A percentile compares a stretch with the other conserved stretches of the same genome.
These are phyloP conservation scores for Grallaria varia DNA, from an alignment of 2,113 vertebrate genomes.

Conservation along the genomic window DNA sequence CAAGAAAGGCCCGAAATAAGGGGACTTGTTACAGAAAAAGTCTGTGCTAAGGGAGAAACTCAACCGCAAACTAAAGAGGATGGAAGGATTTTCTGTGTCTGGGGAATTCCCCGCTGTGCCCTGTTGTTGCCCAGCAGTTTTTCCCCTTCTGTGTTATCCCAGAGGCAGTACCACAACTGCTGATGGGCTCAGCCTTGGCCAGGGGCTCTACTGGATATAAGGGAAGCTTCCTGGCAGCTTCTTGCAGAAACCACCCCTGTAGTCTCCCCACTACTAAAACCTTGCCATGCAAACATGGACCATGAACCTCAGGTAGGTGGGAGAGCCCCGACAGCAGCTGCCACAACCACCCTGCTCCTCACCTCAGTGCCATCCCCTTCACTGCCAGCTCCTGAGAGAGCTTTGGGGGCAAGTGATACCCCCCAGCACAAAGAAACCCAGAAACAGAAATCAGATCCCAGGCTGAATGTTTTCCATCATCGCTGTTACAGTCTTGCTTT, in stretches of 20 bases:
- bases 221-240: not conserved
- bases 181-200: not conserved
- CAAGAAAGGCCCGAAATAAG: not conserved
- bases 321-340: not conserved
- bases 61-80: not conserved
- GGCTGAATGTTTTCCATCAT: not conserved
- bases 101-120: not conserved
- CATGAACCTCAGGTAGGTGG: fast-evolving
- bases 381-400: not conserved
- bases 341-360: not conserved
- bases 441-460: not conserved
- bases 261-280: no score
- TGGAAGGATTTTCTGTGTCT: not conserved
- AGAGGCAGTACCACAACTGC: not conserved
- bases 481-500: not conserved
- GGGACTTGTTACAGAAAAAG: not conserved
- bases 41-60: not conserved
- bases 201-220: not conserved
- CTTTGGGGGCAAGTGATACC: not conserved
- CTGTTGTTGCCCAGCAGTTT: not conserved
- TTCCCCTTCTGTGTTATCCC: not conserved
- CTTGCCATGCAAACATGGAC: not conserved
- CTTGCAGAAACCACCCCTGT: not conserved
- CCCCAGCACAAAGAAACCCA: not conserved
- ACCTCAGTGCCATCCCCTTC: not conserved